phyloP scores from a whole-genome alignment of 2,113 vertebrate species.

The Lepus timidus region DNA sequence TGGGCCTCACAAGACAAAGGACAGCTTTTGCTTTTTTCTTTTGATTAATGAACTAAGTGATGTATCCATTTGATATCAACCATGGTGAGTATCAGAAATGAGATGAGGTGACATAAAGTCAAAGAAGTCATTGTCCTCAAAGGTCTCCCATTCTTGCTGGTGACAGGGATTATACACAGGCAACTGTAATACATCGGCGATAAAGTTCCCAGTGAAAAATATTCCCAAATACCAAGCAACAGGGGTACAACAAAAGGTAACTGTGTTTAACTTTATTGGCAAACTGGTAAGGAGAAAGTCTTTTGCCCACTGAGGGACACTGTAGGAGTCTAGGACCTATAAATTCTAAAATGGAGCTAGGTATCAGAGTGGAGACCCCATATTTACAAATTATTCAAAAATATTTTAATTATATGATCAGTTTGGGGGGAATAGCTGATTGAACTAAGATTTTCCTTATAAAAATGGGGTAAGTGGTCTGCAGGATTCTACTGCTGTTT shows the following conservation, averaged over 20 bases:
- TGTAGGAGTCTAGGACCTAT: neutral
- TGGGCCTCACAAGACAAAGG: neutral
- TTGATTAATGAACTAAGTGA: neutral
- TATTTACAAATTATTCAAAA: neutral
- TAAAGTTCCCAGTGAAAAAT: neutral
- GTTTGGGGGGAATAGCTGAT: neutral
- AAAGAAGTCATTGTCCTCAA: neutral
- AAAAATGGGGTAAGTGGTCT: neutral
- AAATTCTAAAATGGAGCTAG: neutral
- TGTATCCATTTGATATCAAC: neutral
- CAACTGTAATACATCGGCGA: neutral
- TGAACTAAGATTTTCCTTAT: neutral
- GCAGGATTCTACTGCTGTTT: constrained; percentile 30
- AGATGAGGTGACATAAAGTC: neutral
- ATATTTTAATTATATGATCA: neutral
- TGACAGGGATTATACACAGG: neutral
- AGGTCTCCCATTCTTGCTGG: neutral
- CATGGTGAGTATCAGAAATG: neutral
- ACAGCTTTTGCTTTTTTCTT: neutral
- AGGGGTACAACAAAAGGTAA: neutral
- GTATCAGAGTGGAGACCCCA: neutral
- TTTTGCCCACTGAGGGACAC: neutral
- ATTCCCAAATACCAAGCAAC: neutral
- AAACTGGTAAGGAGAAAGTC: neutral
- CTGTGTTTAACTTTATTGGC: neutral